Evolutionary conservation across 2,797 vertebrate genomes (phyloP), one percentile per base, ranked within the genome.

Genomic region (Sebastes glaucus): DNA sequence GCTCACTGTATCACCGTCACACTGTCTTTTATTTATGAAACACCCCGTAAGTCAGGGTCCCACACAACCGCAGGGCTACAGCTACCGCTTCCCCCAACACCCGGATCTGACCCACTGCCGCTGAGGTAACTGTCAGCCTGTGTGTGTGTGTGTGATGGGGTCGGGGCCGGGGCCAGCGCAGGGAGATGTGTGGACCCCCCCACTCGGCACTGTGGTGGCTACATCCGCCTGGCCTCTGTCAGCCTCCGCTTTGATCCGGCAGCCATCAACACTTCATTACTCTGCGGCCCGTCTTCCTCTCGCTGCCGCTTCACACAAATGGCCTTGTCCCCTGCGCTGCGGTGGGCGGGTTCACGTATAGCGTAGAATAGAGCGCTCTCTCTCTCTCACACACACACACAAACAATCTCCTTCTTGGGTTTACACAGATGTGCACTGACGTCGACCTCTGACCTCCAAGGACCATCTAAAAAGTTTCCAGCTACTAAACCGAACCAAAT

Each of bases 191-290:
- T 89, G 89, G 88, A 91, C 87, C 91, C 89, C 91, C 82, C 90
- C 93, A 92, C 91, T 94, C 89, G 88, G 91, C 76, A 23, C 87
- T 71, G 90, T 6, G 89, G 85, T 6, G 87, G 85, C 86, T 82
- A 49, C 66, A 93, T 94, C 93, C 89, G 87, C 89, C 89, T 72
- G 91, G 87, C 87, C 90, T 89, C 91, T 89, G 90, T 94, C 92
- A 92, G 60, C 87, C 90, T 84, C 75, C 76, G 60, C 94, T 94
- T 94, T 94, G 92, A 95, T 94, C 93, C 90, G 64, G 83, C 79
- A 86, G 85, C 90, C 91, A 93, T 93, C 92, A 91, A 93, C 94
- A 95, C 93, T 91, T 94, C 94, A 95, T 95, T 95, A 94, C 86
- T 93, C 91, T 82, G 84, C 30, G 79, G 88, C 82, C 88, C 30